These are phyloP conservation scores for Drepanosiphum platanoidis DNA, from an alignment of 2,888 invertebrate genomes.

Conservation along the genomic window DNA sequence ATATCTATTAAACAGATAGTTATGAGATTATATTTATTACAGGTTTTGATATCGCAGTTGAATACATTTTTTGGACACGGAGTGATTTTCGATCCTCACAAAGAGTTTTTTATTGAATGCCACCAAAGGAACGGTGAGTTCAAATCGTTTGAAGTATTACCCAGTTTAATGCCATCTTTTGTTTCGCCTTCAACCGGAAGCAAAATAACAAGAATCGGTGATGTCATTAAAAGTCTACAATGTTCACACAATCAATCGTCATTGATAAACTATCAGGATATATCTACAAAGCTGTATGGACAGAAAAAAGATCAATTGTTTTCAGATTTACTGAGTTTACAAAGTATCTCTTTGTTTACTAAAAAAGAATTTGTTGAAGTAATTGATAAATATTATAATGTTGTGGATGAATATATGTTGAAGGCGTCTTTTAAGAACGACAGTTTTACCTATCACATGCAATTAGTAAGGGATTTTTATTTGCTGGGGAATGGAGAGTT, in stretches of 20 bases:
- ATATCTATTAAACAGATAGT: no score
- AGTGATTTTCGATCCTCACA: slow-evolving; percentile 45
- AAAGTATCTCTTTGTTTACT: slow-evolving; percentile 34
- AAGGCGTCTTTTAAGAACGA: slow-evolving; percentile 38
- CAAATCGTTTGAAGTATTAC: slow-evolving; percentile 38
- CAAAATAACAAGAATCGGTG: slow-evolving; percentile 53
- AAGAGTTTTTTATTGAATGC: slow-evolving; percentile 48
- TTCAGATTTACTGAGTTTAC: slow-evolving; percentile 29
- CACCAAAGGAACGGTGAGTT: slow-evolving; percentile 7
- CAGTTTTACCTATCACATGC: slow-evolving; percentile 28
- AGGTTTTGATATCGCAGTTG: slow-evolving; percentile 49
- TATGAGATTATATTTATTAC: neutral
- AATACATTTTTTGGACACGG: slow-evolving; percentile 44
- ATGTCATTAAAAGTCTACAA: slow-evolving; percentile 51
- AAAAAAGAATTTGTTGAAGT: slow-evolving; percentile 52
- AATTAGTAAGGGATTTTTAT: slow-evolving; percentile 55
- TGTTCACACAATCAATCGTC: neutral
- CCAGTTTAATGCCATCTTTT: slow-evolving; percentile 56
- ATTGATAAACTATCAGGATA: slow-evolving; percentile 31
- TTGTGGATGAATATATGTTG: slow-evolving; percentile 53
- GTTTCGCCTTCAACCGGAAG: slow-evolving; percentile 40
- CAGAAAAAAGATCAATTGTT: slow-evolving; percentile 39
- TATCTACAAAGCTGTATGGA: slow-evolving; percentile 32
- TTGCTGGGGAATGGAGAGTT: slow-evolving; percentile 54
- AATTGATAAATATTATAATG: slow-evolving; percentile 45